Percentiles rank a stretch among this genome's conserved stretches.
phyloP scores from a whole-genome alignment of 1,140 invertebrate species.

The Carposina sasakii region DNA sequence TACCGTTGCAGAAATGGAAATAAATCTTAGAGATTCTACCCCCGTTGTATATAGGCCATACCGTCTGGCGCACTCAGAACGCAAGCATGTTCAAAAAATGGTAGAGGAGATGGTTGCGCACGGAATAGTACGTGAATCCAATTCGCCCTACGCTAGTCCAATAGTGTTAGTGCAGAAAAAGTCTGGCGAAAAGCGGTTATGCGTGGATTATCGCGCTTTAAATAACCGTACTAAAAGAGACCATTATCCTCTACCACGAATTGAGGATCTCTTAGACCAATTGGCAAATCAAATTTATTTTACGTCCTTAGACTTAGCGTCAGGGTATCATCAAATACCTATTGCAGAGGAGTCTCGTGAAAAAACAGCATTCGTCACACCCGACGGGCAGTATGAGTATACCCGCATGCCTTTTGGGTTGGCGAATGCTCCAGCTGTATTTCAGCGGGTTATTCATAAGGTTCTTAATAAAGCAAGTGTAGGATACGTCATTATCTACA shows the following conservation, averaged over 20 bases:
- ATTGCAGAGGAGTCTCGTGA: neutral
- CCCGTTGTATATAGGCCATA: conserved; percentile 23
- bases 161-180: conserved; percentile 33
- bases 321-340: neutral
- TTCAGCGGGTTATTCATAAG: neutral
- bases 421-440: conserved; percentile 1
- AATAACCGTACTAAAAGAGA: conserved; percentile 11
- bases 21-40: conserved; percentile 16
- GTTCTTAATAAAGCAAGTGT: neutral
- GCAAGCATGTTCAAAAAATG: conserved; percentile 26
- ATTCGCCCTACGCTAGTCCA: conserved; percentile 22
- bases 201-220: conserved; percentile 45
- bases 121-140: conserved; percentile 38
- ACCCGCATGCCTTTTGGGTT: conserved; percentile 1
- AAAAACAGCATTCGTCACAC: neutral
- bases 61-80: conserved; percentile 19
- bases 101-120: conserved; percentile 33
- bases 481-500: neutral
- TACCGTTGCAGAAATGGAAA: conserved; percentile 15
- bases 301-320: neutral
- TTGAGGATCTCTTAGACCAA: conserved; percentile 3
- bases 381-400: neutral
- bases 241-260: conserved; percentile 4
- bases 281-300: neutral
- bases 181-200: conserved; percentile 28